phyloP scores from a whole-genome alignment of 2,888 invertebrate species.

The Lepidocyrtoides sp. region DNA sequence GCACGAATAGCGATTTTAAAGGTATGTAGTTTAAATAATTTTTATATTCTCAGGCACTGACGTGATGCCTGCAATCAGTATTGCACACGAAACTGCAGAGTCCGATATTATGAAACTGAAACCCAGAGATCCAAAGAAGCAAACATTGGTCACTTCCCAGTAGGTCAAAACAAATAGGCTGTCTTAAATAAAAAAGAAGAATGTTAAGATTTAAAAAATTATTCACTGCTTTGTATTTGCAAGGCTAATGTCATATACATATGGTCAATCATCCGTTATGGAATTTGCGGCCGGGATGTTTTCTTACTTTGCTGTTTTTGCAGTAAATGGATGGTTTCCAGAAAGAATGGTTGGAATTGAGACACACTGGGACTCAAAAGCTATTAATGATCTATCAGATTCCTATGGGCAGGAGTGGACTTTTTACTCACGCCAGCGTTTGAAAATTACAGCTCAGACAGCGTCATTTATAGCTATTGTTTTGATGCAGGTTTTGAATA shows the following conservation, averaged over 20 bases:
- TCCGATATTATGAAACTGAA: slow-evolving; percentile 91
- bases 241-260: slow-evolving; percentile 99
- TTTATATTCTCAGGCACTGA: slow-evolving; percentile 86
- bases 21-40: no score
- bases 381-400: slow-evolving; percentile 98
- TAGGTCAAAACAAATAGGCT: no score
- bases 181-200: no score
- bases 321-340: slow-evolving; percentile 99
- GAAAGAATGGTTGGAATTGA: slow-evolving; percentile 96
- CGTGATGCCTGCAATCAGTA: slow-evolving; percentile 87
- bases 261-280: slow-evolving; percentile 99
- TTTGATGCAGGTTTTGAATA: slow-evolving; percentile 80
- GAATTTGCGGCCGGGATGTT: slow-evolving; percentile 99
- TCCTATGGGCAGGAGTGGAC: slow-evolving; percentile 99
- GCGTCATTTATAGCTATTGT: slow-evolving; percentile 83
- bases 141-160: slow-evolving; percentile 89
- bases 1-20: no score
- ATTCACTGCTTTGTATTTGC: no score
- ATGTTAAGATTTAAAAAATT: no score
- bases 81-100: slow-evolving; percentile 92
- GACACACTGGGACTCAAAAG: slow-evolving; percentile 99
- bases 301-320: slow-evolving; percentile 99
- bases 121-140: slow-evolving; percentile 89
- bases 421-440: slow-evolving; percentile 66
- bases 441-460: slow-evolving; percentile 80